Conservation (phyloP, 2,113 vertebrate genomes). For the Dromas ardeola region DNA sequence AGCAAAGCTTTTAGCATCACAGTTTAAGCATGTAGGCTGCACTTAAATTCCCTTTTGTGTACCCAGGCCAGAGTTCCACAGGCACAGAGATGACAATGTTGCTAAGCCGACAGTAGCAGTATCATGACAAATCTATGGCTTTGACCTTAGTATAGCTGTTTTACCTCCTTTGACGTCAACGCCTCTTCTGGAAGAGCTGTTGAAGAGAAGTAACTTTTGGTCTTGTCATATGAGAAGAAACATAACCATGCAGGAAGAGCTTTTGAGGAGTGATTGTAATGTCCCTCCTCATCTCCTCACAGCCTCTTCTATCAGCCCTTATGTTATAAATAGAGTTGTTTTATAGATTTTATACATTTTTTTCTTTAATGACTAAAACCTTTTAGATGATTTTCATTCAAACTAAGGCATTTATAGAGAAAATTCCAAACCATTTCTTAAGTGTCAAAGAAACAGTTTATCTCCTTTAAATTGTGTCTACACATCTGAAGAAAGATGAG, state of each 20-base stretch:
- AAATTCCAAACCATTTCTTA: background rate
- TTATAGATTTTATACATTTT: background rate
- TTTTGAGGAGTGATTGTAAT: background rate
- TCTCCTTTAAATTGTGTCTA: background rate
- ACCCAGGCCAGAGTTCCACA: background rate
- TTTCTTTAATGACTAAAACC: background rate
- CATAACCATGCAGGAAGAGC: background rate
- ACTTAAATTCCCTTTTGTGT: background rate
- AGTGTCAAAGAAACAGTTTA: background rate
- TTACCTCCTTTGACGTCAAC: background rate
- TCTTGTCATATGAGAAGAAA: background rate
- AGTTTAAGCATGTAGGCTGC: background rate
- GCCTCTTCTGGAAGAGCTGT: background rate
- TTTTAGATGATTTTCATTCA: background rate
- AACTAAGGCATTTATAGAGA: background rate
- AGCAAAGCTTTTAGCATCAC: background rate
- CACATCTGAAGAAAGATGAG: background rate
- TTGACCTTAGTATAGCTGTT: background rate
- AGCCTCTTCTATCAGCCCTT: background rate
- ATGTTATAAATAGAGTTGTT: background rate
- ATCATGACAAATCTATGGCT: background rate
- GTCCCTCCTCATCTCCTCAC: background rate
- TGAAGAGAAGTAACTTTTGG: background rate
- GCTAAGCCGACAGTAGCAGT: background rate
- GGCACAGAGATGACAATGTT: background rate